Percentiles rank a stretch among this genome's conserved stretches.
phyloP scores from a whole-genome alignment of 1,140 invertebrate species.

The Brevipalpus yothersi region DNA sequence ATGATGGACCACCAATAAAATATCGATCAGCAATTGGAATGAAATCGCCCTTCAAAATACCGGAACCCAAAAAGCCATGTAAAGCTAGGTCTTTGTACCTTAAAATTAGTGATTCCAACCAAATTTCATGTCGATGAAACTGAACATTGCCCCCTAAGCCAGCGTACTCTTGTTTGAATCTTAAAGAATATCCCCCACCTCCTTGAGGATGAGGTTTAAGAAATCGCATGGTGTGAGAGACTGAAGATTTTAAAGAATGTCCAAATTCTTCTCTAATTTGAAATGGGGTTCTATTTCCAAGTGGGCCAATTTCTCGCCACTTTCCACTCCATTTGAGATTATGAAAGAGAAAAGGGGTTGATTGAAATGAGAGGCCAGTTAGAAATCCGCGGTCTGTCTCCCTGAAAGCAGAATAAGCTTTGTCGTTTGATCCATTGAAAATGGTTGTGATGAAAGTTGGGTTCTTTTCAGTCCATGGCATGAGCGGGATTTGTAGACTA shows the following conservation, averaged over 20 bases:
- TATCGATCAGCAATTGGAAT: conserved; percentile 43
- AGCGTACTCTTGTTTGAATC: conserved; percentile 40
- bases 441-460: conserved; percentile 27
- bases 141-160: conserved; percentile 63
- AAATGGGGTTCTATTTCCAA: conserved; percentile 38
- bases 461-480: conserved; percentile 11
- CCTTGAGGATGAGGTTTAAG: conserved; percentile 37
- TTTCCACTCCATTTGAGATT: conserved; percentile 55
- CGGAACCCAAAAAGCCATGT: conserved; percentile 40
- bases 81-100: conserved; percentile 26
- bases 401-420: conserved; percentile 50
- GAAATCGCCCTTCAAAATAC: conserved; percentile 28
- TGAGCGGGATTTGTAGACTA: conserved; percentile 44
- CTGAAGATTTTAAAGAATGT: conserved; percentile 53
- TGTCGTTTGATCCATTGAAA: conserved; percentile 44
- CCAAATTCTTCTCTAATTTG: conserved; percentile 54
- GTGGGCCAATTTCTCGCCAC: conserved; percentile 40
- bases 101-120: conserved; percentile 44
- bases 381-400: conserved; percentile 22
- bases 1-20: conserved; percentile 60
- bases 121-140: conserved; percentile 55
- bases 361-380: conserved; percentile 18
- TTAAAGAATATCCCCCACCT: conserved; percentile 32
- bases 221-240: conserved; percentile 43
- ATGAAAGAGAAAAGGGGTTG: conserved; percentile 29